A percentile compares a stretch with the other conserved stretches of the same genome.
Evolutionary conservation across 1,140 invertebrate species (phyloP).

Genomic region (Drosophila fuyamai): DNA sequence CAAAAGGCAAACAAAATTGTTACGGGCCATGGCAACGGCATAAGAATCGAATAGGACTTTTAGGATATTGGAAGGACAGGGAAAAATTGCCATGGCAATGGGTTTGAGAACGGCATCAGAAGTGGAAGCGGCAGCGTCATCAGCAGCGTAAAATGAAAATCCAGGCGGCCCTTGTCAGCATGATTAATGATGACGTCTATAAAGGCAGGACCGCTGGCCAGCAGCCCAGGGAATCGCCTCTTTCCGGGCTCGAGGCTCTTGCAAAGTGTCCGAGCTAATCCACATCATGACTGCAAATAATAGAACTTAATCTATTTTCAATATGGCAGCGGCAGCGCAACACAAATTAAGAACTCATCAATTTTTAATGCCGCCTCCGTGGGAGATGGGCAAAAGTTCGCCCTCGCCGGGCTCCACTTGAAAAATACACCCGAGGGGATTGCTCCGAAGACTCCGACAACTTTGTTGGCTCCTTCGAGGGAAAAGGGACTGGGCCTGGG

Average conservation of each 20-base stretch:
- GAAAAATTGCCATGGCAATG: slow-evolving; percentile 39
- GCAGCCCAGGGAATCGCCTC: slow-evolving; percentile 26
- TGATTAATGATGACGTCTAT: slow-evolving; percentile 83
- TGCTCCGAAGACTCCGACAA: slow-evolving; percentile 34
- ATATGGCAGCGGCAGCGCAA: slow-evolving; percentile 75
- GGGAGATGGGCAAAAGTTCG: slow-evolving; percentile 47
- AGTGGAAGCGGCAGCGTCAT: slow-evolving; percentile 24
- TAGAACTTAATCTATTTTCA: slow-evolving; percentile 84
- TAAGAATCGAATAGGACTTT: slow-evolving; percentile 43
- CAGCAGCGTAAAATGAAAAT: slow-evolving; percentile 74
- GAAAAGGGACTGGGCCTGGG: too few species aligned
- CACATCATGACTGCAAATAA: slow-evolving; percentile 83
- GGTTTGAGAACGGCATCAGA: slow-evolving; percentile 18
- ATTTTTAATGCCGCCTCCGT: slow-evolving; percentile 78
- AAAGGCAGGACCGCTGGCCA: slow-evolving; percentile 55
- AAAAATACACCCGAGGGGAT: slow-evolving; percentile 79
- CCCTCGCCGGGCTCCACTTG: slow-evolving; percentile 50
- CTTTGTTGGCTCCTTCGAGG: slow-evolving; percentile 22
- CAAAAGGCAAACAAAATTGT: slow-evolving; percentile 64
- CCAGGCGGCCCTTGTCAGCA: slow-evolving; percentile 75
- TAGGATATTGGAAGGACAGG: slow-evolving; percentile 29
- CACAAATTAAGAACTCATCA: slow-evolving; percentile 83
- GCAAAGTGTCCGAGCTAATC: slow-evolving; percentile 77
- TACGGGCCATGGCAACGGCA: slow-evolving; percentile 45
- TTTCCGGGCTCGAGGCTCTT: slow-evolving; percentile 23